These are phyloP conservation scores for Melieria omissa DNA, from an alignment of 2,888 invertebrate species.

Conservation along the genomic window DNA sequence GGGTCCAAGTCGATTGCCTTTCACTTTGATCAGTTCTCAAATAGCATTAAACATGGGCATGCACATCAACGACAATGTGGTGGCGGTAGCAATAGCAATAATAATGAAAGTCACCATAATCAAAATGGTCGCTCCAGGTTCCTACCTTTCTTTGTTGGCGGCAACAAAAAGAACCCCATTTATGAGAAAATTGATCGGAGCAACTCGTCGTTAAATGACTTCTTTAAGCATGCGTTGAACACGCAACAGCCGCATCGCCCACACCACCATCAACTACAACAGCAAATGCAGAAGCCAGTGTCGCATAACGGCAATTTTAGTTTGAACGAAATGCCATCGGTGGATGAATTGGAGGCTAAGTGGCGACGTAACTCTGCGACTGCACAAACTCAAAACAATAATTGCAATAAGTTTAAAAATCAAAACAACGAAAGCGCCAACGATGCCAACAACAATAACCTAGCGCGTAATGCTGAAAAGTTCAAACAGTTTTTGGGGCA, in stretches of 20 bases:
- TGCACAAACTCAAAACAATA: slow-evolving; percentile 20
- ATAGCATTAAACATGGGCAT: slow-evolving; percentile 8
- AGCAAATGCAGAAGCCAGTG: slow-evolving; percentile 21
- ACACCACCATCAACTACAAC: slow-evolving; percentile 41
- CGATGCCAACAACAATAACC: slow-evolving; percentile 43
- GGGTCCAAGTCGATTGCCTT: slow-evolving; percentile 45
- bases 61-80: slow-evolving; percentile 27
- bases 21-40: slow-evolving; percentile 50
- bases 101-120: slow-evolving; percentile 22
- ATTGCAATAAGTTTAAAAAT: slow-evolving; percentile 25
- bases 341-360: slow-evolving; percentile 62
- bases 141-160: slow-evolving; percentile 45
- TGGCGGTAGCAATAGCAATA: slow-evolving; percentile 1
- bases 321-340: slow-evolving; percentile 57
- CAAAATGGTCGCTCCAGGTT: slow-evolving; percentile 44
- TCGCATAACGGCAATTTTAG: slow-evolving; percentile 33
- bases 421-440: slow-evolving; percentile 20
- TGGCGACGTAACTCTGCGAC: slow-evolving; percentile 58
- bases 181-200: slow-evolving; percentile 49
- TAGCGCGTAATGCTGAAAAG: slow-evolving; percentile 52
- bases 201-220: slow-evolving; percentile 59
- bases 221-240: slow-evolving; percentile 59
- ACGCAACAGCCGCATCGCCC: slow-evolving; percentile 33
- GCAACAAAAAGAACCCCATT: slow-evolving; percentile 33
- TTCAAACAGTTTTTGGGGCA: slow-evolving; percentile 61